Conservation (phyloP, 1,140 invertebrate genomes). For the Mesaphorura yosii region DNA sequence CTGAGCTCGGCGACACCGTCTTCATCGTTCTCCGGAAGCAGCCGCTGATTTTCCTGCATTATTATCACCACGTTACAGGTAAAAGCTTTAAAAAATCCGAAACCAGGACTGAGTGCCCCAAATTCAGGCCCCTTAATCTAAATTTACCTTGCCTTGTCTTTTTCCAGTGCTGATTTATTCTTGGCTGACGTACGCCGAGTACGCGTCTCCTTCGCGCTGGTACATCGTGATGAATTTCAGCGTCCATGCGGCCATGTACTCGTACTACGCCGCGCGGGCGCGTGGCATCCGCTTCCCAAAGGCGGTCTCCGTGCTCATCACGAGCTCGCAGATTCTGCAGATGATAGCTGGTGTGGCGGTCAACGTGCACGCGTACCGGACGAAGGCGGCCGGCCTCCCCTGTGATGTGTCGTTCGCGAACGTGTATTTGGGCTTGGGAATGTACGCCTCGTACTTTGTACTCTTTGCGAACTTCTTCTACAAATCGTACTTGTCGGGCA, state of each 20-base stretch:
- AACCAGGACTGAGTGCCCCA: background rate
- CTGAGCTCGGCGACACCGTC: constrained; percentile 5
- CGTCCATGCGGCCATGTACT: constrained; percentile 3
- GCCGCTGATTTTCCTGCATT: constrained; percentile 6
- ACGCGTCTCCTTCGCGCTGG: constrained; percentile 45
- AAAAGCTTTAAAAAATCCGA: background rate
- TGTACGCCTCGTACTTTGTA: constrained; percentile 12
- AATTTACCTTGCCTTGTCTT: constrained; percentile 21
- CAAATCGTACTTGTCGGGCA: constrained; percentile 39
- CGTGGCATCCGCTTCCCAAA: background rate
- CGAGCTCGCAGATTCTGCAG: background rate
- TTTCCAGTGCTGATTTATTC: constrained; percentile 63
- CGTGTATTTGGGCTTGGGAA: constrained; percentile 6
- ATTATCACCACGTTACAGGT: background rate
- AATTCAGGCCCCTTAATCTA: background rate
- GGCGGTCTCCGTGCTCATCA: background rate
- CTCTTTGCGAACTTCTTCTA: constrained; percentile 17
- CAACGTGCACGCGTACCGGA: constrained; percentile 1
- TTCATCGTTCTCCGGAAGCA: constrained; percentile 10
- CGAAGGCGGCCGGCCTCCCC: background rate
- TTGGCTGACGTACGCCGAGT: constrained; percentile 94
- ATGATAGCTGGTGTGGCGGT: constrained; percentile 2
- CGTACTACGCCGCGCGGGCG: background rate
- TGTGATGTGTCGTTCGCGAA: constrained; percentile 4
- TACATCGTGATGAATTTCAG: background rate